Evolutionary conservation across 92 coral and sea anemone genomes (phyloP), one percentile per base, ranked within the genome.

Genomic region (Porites lobata): DNA sequence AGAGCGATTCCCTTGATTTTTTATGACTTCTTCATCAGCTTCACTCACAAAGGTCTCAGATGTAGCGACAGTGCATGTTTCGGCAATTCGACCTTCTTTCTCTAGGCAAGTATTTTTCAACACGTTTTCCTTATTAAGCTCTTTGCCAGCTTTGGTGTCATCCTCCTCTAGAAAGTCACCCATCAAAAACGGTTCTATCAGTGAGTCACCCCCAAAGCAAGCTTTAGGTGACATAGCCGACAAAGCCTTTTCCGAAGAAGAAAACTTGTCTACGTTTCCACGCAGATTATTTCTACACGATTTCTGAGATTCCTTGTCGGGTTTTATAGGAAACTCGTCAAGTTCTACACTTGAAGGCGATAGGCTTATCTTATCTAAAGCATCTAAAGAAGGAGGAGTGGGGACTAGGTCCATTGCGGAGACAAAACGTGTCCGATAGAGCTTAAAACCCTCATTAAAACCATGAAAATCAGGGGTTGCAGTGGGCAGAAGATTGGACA

Each of bases 341-440:
- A 69, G 51, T 38, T 79, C 86, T 61, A 3, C 78, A 53, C 51
- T 52, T 12, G 83, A 72, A 15, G 90, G 61, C 29, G 87, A 64
- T 20, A 89, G 90, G 52, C 88, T 81, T 12, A 94, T 76, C 32
- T 92, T 81, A 6, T 92, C 89, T 54, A 95, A 75, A 62, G 90
- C 82, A 32, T 95, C 98, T 57, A 95, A 50, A 12, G 96, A 80
- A 13, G 98, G 98, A 53, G 98, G 98, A 1, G 91, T 83, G 10
- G 98, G 98, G 26, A 95, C 90, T 9, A 62, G 52, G 22, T 19
- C 85, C 84, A 83, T 63, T 59, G 65, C 50, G 52, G 26, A 11
- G 26, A 24, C 65, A 24, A 81, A 69, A 57, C 52, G 65, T 8
- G 22, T 50, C 54, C 53, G 22, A 32, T 26, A 83, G 6, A 4